Conservation (phyloP, 2,113 vertebrate genomes). For the Talpa occidentalis region DNA sequence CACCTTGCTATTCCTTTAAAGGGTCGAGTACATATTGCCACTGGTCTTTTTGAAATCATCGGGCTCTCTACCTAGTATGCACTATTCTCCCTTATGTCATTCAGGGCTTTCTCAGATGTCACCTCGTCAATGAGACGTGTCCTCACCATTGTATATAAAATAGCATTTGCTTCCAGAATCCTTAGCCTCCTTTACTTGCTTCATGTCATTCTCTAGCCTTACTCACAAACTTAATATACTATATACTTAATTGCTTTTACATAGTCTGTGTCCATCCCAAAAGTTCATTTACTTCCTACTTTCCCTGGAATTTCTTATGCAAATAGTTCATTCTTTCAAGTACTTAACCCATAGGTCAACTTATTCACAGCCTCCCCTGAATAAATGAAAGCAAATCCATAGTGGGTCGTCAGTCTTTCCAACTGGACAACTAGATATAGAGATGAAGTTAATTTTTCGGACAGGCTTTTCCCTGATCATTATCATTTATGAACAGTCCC, state of each 20-base stretch:
- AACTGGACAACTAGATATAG: not conserved
- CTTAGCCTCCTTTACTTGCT: not conserved
- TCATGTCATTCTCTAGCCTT: not conserved
- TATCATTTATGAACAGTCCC: not conserved
- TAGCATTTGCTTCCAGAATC: not conserved
- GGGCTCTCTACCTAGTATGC: not conserved
- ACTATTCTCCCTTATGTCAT: not conserved
- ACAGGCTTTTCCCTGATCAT: not conserved
- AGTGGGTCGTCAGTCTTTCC: not conserved
- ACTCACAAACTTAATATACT: not conserved
- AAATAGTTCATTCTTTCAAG: not conserved
- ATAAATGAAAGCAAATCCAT: not conserved
- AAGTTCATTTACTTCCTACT: not conserved
- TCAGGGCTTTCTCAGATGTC: not conserved
- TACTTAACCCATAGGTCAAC: not conserved
- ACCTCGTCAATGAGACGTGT: not conserved
- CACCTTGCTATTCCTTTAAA: not conserved
- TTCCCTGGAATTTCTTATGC: not conserved
- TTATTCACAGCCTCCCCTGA: not conserved
- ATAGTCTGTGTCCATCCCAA: not conserved
- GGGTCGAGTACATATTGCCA: not conserved
- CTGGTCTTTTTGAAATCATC: not conserved
- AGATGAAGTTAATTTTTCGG: not conserved
- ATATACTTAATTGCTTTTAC: not conserved
- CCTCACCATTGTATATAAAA: not conserved